Evolutionary conservation across 2,888 invertebrate species (phyloP), one percentile per base, ranked within the genome.

Genomic region (Rotaria magnacalcarata): DNA sequence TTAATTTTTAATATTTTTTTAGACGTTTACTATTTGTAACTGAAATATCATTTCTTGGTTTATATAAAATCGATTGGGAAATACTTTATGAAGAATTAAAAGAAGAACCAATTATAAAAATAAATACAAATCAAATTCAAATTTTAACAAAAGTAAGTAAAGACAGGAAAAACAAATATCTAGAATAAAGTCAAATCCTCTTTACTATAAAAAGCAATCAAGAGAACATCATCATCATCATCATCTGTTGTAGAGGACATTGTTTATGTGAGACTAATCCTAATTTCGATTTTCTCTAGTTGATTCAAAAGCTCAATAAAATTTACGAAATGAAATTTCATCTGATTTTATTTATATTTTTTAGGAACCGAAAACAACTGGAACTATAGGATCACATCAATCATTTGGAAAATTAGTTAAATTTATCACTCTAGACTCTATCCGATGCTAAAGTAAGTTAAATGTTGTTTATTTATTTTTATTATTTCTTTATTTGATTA

Each of bases 351-450:
- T 67, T 67, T 34, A 1, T 8, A 34, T 34, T 67, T 67, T 34
- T 34, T 47, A 80, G 80, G 47, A 80, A 47, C 19, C 43, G 16
- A 80, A 47, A n/a, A 47, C 24, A n/a, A 80, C 80, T 6, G 80
- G 80, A 47, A 80, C 80, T 11, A 7, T 47, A 3, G 6, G 16
- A 47, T 47, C 47, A 14, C 24, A n/a, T 43, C 24, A 3, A 43
- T n/a, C 80, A 47, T 80, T 8, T 80, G 80, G 80, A 80, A 80
- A 80, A 80, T 11, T 80, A n/a, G n/a, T 80, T 4, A 47, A 47
- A 47, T 80, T 34, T 34, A 34, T 34, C 34, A 34, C 34, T 34
- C 34, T 34, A 34, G 34, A 34, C 34, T 34, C 34, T 34, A 34
- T 34, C 34, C 19, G 47, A 80, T 24, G 80, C 80, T n/a, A 43